Base-by-base conservation (phyloP, 2,888 invertebrate genomes). In the Drosophila glabriapex region DNA sequence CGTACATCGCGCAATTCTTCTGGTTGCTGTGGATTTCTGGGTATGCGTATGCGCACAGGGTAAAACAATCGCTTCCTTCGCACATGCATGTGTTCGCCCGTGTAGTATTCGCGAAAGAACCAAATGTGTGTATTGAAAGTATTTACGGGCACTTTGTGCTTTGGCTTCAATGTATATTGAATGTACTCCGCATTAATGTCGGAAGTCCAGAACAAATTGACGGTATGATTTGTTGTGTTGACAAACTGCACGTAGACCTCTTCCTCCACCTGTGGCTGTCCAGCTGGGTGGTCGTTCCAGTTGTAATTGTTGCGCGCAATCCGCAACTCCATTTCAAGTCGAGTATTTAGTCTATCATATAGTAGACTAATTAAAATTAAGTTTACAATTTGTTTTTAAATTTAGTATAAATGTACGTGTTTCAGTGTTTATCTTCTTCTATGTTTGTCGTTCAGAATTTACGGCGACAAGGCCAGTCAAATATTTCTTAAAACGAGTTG, bases 51-150 rank as follows among this genome's bases (percentile, higher is more conserved):
- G 22, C 92, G 85, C 68, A 87, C 89, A 0, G 94, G 94, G 81
- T 94, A 91, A 91, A 94, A 95, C 58, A 95, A 91, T 0, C 62
- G 92, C 78, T 78, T 94, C 92, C 85, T 95, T 93, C 73, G 94
- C 0, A 96, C 95, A 39, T 91, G 90, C 92, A 96, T 93, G 46
- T 95, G 94, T 85, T 97, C 97, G 58, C 95, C 95, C 0, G 97
- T 96, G 0, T 94, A 93, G 0, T 94, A 93, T 91, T 97, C 97
- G 1, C 95, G 94, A 90, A 97, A 97, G 74, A 97, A 95, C 97
- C 98, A 98, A 0, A 97, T 97, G 93, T 98, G 98, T 0, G 96
- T 96, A 19, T 95, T 95, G 91, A 94, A 98, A 0, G 98, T 97
- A 84, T 97, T 96, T 0, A 97, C 94, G 85, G 90, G 90, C 4